Base-by-base conservation (phyloP, 2,888 invertebrate genomes). In the Glomeris marginata region DNA sequence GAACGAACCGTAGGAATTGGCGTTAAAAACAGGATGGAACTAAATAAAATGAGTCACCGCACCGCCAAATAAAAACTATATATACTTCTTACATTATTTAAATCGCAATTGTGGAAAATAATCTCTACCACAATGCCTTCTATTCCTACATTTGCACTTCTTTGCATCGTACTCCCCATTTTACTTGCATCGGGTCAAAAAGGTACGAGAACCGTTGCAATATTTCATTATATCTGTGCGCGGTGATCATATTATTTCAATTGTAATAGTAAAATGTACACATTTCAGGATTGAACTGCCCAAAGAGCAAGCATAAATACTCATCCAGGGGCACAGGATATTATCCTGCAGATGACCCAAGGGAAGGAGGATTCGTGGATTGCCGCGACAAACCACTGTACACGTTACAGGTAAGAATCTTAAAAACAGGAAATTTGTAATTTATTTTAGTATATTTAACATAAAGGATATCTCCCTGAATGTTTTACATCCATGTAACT, bases 311-410 rank as follows among this genome's bases (percentile, higher is more conserved):
- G 15, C 6, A 33, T 28, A 28, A 3, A 28, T 28, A 50, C 35
- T 10, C 22, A 11, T 37, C 46, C 3, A 50, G 34, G 28, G 45
- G 45, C 5, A 50, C 50, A 2, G 50, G 38, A 8, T 50, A 50
- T 36, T 50, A 50, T 41, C 50, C 50, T 35, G 50, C 45, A 2
- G 46, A 46, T 38, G 40, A 46, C 18, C 50, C 50, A 13, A 38
- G 37, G 5, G 50, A 50, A 50, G 50, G 50, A 13, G 50, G 50
- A 6, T 50, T 41, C 46, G 36, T 41, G 34, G 50, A 50, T 20
- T 50, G 50, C 41, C 45, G 38, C 20, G 50, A 41, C 18, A 46
- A 37, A 13, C 45, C 45, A 28, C 16, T 50, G 18, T 41, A 45
- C 20, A 50, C 50, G 15, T 36, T 50, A 5, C 50, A 50, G 35